Conservation (phyloP, 2,888 invertebrate species). For the Agrotis ipsilon region DNA sequence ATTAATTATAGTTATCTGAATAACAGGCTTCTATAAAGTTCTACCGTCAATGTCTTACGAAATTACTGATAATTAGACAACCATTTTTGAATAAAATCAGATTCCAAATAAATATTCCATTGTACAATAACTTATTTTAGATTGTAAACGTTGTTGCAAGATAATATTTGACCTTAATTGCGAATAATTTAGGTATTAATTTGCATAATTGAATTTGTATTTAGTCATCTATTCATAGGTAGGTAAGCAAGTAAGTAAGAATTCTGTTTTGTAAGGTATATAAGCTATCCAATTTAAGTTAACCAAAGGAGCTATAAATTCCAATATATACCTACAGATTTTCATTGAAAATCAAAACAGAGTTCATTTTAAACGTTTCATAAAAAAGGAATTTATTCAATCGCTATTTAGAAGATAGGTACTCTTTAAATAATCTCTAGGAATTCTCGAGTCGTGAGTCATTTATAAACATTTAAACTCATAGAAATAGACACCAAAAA, state of each 20-base stretch:
- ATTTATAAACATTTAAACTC: too few species aligned
- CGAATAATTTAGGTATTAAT: constrained; percentile 28
- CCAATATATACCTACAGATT: too few species aligned
- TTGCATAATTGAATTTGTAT: constrained; percentile 29
- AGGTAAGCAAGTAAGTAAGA: background rate
- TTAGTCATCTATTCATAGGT: background rate
- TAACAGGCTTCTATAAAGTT: background rate
- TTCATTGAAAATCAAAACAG: too few species aligned
- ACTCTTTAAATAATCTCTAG: too few species aligned
- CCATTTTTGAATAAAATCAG: constrained; percentile 1
- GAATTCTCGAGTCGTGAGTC: too few species aligned
- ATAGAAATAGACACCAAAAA: too few species aligned
- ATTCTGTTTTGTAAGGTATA: constrained; percentile 1
- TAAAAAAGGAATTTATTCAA: too few species aligned
- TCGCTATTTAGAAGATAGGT: too few species aligned
- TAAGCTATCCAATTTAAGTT: background rate
- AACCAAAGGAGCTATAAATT: background rate
- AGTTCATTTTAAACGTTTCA: too few species aligned
- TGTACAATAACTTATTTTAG: constrained; percentile 32
- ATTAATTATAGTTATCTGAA: background rate
- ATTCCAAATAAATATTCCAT: constrained; percentile 9
- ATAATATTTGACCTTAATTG: constrained; percentile 17
- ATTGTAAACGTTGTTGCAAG: constrained; percentile 6
- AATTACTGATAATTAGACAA: constrained; percentile 25
- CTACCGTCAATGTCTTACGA: background rate